Evolutionary conservation across 1,140 invertebrate genomes (phyloP).

Genomic region (Campoletis sonorensis): DNA sequence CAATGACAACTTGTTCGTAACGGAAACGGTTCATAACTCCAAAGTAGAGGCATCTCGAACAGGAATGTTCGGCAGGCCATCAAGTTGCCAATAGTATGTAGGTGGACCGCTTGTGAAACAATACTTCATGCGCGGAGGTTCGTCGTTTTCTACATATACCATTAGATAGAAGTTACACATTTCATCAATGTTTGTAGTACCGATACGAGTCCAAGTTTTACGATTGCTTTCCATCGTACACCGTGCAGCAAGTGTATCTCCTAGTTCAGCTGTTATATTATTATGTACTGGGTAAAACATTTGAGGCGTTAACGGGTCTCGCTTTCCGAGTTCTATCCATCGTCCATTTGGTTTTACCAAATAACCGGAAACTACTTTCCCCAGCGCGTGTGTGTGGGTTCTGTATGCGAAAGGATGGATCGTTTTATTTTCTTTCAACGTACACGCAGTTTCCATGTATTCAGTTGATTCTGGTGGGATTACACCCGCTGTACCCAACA

Average conservation of each 20-base stretch:
- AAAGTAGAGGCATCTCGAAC: slow-evolving; percentile 81
- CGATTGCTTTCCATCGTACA: slow-evolving; percentile 92
- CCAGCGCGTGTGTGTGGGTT: slow-evolving; percentile 94
- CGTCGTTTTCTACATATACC: slow-evolving; percentile 95
- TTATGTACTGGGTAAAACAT: slow-evolving; percentile 96
- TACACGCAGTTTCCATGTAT: slow-evolving; percentile 93
- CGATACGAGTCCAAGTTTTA: slow-evolving; percentile 83
- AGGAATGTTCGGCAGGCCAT: slow-evolving; percentile 87
- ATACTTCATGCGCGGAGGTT: slow-evolving; percentile 88
- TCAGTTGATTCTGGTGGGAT: slow-evolving; percentile 85
- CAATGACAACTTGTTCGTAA: not conserved
- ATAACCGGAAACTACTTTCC: slow-evolving; percentile 93
- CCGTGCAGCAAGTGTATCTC: slow-evolving; percentile 90
- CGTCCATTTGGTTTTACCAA: slow-evolving; percentile 82
- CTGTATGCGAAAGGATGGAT: slow-evolving; percentile 97
- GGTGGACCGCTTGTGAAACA: slow-evolving; percentile 92
- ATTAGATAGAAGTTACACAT: slow-evolving; percentile 99
- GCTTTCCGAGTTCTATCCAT: slow-evolving; percentile 93
- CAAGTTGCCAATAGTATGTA: slow-evolving; percentile 85
- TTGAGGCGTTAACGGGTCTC: slow-evolving; percentile 93
- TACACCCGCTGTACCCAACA: slow-evolving; percentile 88
- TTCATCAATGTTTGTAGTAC: slow-evolving; percentile 94
- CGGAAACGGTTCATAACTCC: slow-evolving; percentile 50
- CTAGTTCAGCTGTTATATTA: slow-evolving; percentile 78
- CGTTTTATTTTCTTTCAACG: slow-evolving; percentile 86